Evolutionary conservation across 2,113 vertebrate genomes (phyloP).

Genomic region (Clarias batrachus): DNA sequence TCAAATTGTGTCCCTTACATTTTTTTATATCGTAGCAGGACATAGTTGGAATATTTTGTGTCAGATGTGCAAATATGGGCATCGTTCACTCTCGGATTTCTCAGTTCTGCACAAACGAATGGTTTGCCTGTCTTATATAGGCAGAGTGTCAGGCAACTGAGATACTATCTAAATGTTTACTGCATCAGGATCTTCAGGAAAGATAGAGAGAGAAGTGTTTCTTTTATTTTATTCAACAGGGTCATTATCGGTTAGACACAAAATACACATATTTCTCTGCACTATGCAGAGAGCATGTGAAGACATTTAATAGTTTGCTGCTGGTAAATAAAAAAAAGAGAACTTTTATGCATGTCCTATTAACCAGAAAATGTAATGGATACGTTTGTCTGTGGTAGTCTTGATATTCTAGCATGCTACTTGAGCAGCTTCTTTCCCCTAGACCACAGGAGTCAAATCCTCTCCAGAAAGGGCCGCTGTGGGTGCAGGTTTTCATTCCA

Average conservation of each 20-base stretch:
- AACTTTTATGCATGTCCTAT: background rate
- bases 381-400: background rate
- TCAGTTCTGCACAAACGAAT: background rate
- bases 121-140: slow-evolving; percentile 20
- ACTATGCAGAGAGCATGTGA: background rate
- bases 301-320: background rate
- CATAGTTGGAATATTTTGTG: slow-evolving; percentile 58
- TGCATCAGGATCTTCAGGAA: background rate
- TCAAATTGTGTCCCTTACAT: slow-evolving; percentile 56
- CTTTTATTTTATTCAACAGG: background rate
- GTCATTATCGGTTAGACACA: background rate
- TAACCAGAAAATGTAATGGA: too few species aligned
- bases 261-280: background rate
- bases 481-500: too few species aligned
- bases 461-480: too few species aligned
- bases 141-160: slow-evolving; percentile 16
- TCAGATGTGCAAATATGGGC: slow-evolving; percentile 63
- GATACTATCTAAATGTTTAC: slow-evolving; percentile 8
- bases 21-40: slow-evolving; percentile 44
- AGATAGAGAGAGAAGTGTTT: background rate
- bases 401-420: background rate
- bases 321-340: background rate
- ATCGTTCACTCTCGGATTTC: slow-evolving; percentile 32
- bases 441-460: background rate
- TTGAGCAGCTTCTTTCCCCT: background rate